These are phyloP conservation scores for Sebastes oblongus DNA, from an alignment of 2,797 vertebrate species.

Conservation along the genomic window DNA sequence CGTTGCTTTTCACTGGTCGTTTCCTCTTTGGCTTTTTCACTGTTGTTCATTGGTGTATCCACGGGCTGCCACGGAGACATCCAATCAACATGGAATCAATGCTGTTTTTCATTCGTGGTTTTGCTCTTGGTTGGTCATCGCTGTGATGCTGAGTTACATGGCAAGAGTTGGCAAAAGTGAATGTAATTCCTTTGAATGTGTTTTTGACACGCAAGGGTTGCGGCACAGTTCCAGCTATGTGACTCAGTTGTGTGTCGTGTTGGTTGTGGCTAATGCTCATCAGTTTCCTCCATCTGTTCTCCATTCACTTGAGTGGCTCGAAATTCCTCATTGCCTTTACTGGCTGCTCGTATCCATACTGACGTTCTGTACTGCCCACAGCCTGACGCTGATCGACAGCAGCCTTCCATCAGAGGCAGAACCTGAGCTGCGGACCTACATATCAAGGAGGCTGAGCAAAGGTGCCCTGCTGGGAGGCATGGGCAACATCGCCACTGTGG, in stretches of 20 bases:
- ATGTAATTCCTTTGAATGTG: conserved; percentile 7
- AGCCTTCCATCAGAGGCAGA: conserved; percentile 91
- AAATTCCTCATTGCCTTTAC: neutral
- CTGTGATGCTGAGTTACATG: conserved; percentile 53
- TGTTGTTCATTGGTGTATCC: conserved; percentile 63
- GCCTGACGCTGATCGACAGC: conserved; percentile 90
- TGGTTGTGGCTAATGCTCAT: conserved; percentile 52
- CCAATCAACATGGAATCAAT: conserved; percentile 55
- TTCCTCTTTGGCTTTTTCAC: conserved; percentile 60
- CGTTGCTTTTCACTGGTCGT: conserved; percentile 54
- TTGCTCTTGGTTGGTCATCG: conserved; percentile 50
- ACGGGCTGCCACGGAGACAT: conserved; percentile 44
- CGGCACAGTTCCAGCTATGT: conserved; percentile 28
- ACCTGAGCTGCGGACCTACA: conserved; percentile 89
- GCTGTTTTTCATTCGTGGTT: conserved; percentile 53
- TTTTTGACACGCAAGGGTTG: neutral
- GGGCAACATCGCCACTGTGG: conserved; percentile 92
- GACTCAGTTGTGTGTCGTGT: conserved; percentile 51
- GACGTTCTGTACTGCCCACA: conserved; percentile 67
- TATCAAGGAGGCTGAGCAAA: conserved; percentile 91
- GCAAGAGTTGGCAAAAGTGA: conserved; percentile 8
- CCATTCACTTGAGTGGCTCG: conserved; percentile 53
- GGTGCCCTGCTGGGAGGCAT: conserved; percentile 94
- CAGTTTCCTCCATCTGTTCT: conserved; percentile 66
- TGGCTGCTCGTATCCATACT: neutral